These are phyloP conservation scores for Scrobipalpa atriplicella DNA, from an alignment of 2,888 invertebrate species.

Conservation along the genomic window DNA sequence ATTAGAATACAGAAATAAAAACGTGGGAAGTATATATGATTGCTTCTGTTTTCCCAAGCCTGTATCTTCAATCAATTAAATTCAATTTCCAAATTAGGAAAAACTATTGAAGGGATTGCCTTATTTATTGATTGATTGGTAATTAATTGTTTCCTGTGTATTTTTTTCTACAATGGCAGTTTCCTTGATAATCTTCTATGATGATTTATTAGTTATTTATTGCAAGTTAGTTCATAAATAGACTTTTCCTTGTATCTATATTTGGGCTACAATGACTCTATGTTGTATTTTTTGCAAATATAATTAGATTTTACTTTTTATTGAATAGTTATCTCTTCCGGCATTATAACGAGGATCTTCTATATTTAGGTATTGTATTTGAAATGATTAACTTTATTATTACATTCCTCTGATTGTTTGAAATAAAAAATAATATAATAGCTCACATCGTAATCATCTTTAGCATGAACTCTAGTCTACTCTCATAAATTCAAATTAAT, in stretches of 20 bases:
- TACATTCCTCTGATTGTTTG: neutral
- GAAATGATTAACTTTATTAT: neutral
- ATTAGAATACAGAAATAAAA: too few relatives aligned
- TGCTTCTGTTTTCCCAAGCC: too few relatives aligned
- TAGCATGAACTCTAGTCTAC: neutral
- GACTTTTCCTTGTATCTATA: neutral
- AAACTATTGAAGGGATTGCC: neutral
- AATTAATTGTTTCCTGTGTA: too few relatives aligned
- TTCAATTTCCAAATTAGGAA: neutral
- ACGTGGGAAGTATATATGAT: too few relatives aligned
- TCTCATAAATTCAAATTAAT: slow-evolving; percentile 1
- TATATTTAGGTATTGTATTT: too few relatives aligned
- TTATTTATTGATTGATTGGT: neutral
- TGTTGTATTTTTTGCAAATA: neutral
- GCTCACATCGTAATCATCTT: neutral
- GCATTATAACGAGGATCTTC: too few relatives aligned
- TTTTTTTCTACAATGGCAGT: neutral
- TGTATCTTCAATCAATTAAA: too few relatives aligned
- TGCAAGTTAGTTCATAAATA: neutral
- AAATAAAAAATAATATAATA: neutral
- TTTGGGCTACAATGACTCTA: neutral
- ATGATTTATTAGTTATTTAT: neutral
- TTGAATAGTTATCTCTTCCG: too few relatives aligned
- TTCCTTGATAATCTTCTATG: neutral
- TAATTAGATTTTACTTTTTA: too few relatives aligned